phyloP scores from a whole-genome alignment of 2,888 invertebrate genomes.

The Orthosia cruda region DNA sequence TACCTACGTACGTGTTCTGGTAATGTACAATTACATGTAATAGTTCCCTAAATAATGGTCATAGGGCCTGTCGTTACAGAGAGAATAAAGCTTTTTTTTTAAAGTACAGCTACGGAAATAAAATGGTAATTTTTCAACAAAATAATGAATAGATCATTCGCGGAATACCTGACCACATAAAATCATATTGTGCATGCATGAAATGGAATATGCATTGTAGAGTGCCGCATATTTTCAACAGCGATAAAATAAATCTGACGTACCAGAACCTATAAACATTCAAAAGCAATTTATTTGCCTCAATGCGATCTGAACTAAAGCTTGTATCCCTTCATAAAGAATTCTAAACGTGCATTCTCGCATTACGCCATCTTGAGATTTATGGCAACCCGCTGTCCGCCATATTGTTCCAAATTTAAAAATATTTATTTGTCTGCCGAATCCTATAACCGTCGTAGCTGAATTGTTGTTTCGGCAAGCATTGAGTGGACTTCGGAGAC shows the following conservation, averaged over 20 bases:
- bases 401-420: constrained; percentile 91
- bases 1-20: constrained; percentile 57
- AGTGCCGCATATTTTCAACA: constrained; percentile 53
- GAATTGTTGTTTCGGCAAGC: constrained; percentile 73
- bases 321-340: constrained; percentile 87
- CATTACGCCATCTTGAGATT: constrained; percentile 90
- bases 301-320: constrained; percentile 79
- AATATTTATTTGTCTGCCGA: constrained; percentile 85
- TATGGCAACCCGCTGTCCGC: constrained; percentile 89
- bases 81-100: background rate
- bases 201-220: constrained; percentile 56
- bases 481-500: constrained; percentile 80
- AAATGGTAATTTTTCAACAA: constrained; percentile 5
- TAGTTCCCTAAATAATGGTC: constrained; percentile 34
- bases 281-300: constrained; percentile 80
- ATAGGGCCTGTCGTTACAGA: constrained; percentile 8
- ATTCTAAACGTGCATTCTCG: constrained; percentile 88
- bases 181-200: constrained; percentile 53
- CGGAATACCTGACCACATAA: constrained; percentile 47
- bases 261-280: constrained; percentile 72
- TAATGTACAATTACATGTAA: constrained; percentile 46
- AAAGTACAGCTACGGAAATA: background rate
- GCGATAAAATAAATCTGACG: constrained; percentile 64
- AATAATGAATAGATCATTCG: constrained; percentile 47
- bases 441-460: constrained; percentile 77